Evolutionary conservation across 1,140 invertebrate species (phyloP), one percentile per base, ranked within the genome.

Genomic region (Nymphalis io): DNA sequence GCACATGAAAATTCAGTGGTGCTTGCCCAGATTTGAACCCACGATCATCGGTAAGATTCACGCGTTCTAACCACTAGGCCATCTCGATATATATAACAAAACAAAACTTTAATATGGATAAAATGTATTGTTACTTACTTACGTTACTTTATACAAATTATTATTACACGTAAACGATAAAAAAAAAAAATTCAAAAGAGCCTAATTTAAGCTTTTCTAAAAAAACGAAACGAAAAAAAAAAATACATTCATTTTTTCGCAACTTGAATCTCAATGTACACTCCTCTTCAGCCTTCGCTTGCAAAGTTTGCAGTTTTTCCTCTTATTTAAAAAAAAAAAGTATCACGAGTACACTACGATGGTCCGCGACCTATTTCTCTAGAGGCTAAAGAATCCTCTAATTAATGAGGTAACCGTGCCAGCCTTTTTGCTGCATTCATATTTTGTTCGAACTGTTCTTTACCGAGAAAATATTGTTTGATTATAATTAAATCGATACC

Each of bases 391-490:
- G 69, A 71, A 71, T 71, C 69, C 58, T 71, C 69, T 71, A 71
- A 71, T 71, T 71, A 71, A 71, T 71, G 69, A 71, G 69, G 63
- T 70, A 61, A 65, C 23, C 39, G 69, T 71, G 69, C 68, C 68
- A 70, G 61, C 62, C 63, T 71, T 71, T 67, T 71, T 60, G 38
- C 48, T 67, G 44, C 65, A 60, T 60, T 59, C 46, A 57, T 60
- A 46, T 51, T 60, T 58, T 44, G 27, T 27, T 55, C 20, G 15
- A 23, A 55, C 12, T 23, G 11, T 51, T 18, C 20, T 15, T 23
- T 23, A 55, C 27, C 13, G 51, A 27, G 51, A 27, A 13, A 27
- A 51, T 51, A 13, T n/a, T 42, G 13, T 48, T 48, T 48, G 40
- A 15, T 44, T 48, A 10, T 53, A 53, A 12, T 18, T 53, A 21